A percentile compares a stretch with the other conserved stretches of the same genome.
Evolutionary conservation across 2,797 vertebrate species (phyloP).

Genomic region (Lepus oiostolus): DNA sequence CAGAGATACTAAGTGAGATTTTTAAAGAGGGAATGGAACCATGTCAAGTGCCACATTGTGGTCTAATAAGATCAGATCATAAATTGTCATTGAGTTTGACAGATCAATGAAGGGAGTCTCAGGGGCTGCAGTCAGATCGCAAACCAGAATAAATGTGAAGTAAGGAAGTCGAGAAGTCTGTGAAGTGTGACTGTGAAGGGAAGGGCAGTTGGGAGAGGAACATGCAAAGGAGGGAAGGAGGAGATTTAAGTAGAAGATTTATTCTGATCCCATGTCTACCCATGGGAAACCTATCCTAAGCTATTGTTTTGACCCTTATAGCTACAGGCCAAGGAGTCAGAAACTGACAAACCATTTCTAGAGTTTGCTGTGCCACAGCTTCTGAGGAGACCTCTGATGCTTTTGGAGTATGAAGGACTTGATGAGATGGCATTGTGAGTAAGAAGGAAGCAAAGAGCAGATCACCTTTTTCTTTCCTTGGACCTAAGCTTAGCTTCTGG

Average conservation of each 20-base stretch:
- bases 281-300: background rate
- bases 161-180: background rate
- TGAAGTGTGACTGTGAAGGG: background rate
- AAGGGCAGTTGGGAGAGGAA: background rate
- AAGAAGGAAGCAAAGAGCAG: background rate
- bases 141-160: background rate
- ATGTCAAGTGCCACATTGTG: background rate
- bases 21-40: background rate
- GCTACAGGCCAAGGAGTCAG: background rate
- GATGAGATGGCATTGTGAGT: background rate
- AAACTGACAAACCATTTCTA: background rate
- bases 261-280: background rate
- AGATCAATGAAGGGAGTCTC: conserved; percentile 12
- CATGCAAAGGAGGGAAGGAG: background rate
- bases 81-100: background rate
- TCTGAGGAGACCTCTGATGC: background rate
- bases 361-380: background rate
- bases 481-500: background rate
- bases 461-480: background rate
- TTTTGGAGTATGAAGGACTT: background rate
- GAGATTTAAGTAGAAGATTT: background rate
- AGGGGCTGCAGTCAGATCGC: background rate
- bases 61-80: background rate
- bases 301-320: conserved; percentile 31
- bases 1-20: background rate